Percentiles rank a stretch among this genome's conserved stretches.
phyloP scores from a whole-genome alignment of 1,140 invertebrate genomes.

The Bombus waltoni region DNA sequence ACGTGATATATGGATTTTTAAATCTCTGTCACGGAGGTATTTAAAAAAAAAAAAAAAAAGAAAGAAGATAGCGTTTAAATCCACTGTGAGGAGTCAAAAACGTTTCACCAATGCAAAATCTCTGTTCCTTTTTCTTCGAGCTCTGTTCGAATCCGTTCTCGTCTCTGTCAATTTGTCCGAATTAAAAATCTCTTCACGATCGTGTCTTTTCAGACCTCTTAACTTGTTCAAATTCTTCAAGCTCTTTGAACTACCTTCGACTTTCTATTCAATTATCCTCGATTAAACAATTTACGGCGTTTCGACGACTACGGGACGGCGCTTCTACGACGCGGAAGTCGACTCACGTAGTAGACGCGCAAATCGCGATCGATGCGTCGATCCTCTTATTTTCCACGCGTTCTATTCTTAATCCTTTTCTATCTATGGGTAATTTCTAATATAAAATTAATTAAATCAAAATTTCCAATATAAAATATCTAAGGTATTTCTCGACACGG shows the following conservation, averaged over 20 bases:
- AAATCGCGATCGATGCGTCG: slow-evolving; percentile 15
- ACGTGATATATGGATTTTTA: neutral
- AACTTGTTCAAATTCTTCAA: neutral
- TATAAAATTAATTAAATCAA: too few relatives aligned
- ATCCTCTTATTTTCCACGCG: neutral
- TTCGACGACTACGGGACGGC: neutral
- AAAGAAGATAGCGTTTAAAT: too few relatives aligned
- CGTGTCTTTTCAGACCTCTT: neutral
- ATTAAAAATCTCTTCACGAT: neutral
- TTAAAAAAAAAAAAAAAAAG: neutral
- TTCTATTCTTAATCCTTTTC: too few relatives aligned
- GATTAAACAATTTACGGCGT: neutral
- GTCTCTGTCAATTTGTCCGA: neutral
- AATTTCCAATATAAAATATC: too few relatives aligned
- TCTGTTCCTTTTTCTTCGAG: neutral
- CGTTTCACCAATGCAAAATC: neutral
- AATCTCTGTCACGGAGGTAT: neutral
- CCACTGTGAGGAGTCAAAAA: too few relatives aligned
- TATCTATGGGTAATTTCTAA: too few relatives aligned
- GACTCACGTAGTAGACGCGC: slow-evolving; percentile 35
- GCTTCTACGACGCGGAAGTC: slow-evolving; percentile 15
- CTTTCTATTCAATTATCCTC: neutral
- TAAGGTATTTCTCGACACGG: too few relatives aligned
- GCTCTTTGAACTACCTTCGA: neutral
- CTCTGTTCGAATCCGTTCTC: neutral